phyloP scores from a whole-genome alignment of 2,113 vertebrate genomes.

The Aythya baeri region DNA sequence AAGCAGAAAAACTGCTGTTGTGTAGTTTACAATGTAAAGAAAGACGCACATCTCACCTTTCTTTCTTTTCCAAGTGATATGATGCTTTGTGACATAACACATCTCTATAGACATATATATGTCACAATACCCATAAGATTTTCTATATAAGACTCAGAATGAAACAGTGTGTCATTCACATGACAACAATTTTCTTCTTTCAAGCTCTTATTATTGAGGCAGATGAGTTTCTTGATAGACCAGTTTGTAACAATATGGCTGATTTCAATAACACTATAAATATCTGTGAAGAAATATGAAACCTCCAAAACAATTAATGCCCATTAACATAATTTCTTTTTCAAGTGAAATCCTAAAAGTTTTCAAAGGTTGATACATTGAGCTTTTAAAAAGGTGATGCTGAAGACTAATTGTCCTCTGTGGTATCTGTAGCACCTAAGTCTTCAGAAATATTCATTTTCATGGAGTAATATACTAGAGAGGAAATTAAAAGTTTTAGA shows the following conservation, averaged over 20 bases:
- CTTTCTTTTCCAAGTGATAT: background rate
- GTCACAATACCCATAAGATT: background rate
- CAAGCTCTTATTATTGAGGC: background rate
- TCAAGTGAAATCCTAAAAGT: background rate
- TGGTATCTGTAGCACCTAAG: background rate
- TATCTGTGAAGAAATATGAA: background rate
- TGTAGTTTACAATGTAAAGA: background rate
- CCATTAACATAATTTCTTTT: background rate
- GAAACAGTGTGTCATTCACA: background rate
- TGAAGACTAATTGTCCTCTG: background rate
- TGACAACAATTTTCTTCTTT: background rate
- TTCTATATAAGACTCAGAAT: background rate
- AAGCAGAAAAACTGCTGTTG: background rate
- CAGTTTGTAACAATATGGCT: background rate
- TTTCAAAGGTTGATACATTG: background rate
- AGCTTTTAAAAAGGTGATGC: background rate
- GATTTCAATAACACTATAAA: background rate
- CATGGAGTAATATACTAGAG: background rate
- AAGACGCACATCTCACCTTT: background rate
- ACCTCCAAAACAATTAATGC: background rate
- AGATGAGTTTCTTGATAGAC: background rate
- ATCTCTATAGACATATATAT: background rate
- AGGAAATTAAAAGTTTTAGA: conserved; percentile 26
- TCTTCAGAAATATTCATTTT: background rate
- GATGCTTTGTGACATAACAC: background rate